Base-by-base conservation (phyloP, 2,113 vertebrate genomes). In the Prinia subflava region DNA sequence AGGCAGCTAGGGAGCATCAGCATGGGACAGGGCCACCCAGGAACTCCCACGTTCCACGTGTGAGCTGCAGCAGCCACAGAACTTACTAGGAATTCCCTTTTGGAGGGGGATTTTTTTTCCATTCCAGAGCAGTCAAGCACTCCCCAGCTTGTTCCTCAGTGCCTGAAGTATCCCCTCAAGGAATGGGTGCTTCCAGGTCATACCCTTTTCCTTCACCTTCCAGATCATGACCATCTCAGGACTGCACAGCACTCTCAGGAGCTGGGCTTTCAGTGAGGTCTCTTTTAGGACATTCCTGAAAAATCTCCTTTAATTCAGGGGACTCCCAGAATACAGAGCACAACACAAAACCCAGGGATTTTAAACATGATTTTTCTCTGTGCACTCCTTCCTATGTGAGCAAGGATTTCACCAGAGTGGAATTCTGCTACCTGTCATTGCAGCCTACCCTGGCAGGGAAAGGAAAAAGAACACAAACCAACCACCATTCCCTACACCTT, bases 21-120 rank as follows among this genome's bases (percentile, higher is more conserved):
- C 31, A 17, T 1, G 2, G 67, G n/a, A 19, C 31, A 39, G 0
- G 0, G 37, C 15, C 60, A 62, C 9, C 6, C 4, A 15, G n/a
- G 18, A 82, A 16, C 21, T 41, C 37, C 10, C 19, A 5, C 7
- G 31, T 27, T 57, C 62, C 52, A n/a, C 0, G 0, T 4, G 6
- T 0, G 0, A 81, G 15, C 6, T 11, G 33, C 15, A n/a, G 10
- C 7, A 4, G 13, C 28, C 15, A 8, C 23, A 55, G 27, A 79
- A 50, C 23, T 71, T 25, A 10, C 2, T 15, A 69, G 52, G 13
- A 87, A 76, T 85, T 64, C 11, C 17, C 20, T 52, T 78, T 42
- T 59, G 24, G 56, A 59, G 11, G 5, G 7, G 20, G 7, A 52
- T 18, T 76, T 60, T 62, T 55, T 19, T 83, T 30, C 39, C 5